A percentile compares a stretch with the other conserved stretches of the same genome.
These are phyloP conservation scores for Tadarida brasiliensis DNA, from an alignment of 2,797 vertebrate species.

Conservation along the genomic window DNA sequence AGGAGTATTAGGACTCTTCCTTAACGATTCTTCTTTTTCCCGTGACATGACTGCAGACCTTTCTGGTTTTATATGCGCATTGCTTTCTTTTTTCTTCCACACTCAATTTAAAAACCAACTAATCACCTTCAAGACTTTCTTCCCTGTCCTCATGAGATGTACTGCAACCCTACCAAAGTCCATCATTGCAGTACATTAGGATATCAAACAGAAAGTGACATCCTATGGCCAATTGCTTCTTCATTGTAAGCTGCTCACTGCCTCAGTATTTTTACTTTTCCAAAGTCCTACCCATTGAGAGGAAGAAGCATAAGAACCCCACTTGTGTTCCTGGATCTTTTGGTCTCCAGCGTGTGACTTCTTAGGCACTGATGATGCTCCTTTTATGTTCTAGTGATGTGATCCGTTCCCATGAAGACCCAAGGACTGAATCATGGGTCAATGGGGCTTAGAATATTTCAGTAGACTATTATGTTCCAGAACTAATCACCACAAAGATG, in stretches of 20 bases:
- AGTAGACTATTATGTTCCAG: neutral
- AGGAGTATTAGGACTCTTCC: neutral
- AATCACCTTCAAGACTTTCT: neutral
- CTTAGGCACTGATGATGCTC: neutral
- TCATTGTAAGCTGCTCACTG: neutral
- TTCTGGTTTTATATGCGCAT: neutral
- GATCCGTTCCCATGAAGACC: neutral
- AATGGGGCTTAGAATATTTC: neutral
- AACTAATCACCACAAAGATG: neutral
- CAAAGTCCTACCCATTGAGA: neutral
- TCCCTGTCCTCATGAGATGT: neutral
- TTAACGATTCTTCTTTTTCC: neutral
- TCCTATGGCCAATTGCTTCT: neutral
- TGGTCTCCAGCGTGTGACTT: neutral
- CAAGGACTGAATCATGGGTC: neutral
- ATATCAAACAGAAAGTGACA: neutral
- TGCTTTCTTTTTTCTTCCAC: neutral
- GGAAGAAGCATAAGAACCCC: neutral
- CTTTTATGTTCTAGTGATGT: neutral
- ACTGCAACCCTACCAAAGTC: neutral
- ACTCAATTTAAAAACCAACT: conserved; percentile 13
- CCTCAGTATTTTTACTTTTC: neutral
- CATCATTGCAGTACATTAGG: neutral
- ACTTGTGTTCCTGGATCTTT: neutral
- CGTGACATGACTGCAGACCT: neutral